Base-by-base conservation (phyloP, 2,888 invertebrate species). In the Hyposoter didymator region DNA sequence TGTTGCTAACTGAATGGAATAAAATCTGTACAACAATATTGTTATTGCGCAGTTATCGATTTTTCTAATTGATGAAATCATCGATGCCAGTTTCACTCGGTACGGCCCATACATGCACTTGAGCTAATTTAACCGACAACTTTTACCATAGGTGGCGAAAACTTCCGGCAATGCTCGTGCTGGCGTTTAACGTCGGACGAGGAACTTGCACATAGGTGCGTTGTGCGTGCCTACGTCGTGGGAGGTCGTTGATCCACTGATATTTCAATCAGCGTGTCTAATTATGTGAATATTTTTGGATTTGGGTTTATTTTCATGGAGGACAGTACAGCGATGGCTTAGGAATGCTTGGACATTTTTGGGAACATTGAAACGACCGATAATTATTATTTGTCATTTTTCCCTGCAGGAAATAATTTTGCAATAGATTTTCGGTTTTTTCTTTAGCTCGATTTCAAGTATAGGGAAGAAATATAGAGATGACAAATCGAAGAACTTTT, bases 181-280 rank as follows among this genome's bases (percentile, higher is more conserved):
- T n/a, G 10, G 39, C n/a, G 39, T 43, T 80, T 72, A 62, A 64
- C 52, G 66, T n/a, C 22, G 12, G 49, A 17, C 39, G 12, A 73
- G 73, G 72, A 73, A 74, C 72, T 73, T 73, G 66, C n/a, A 19
- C 45, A 52, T 74, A 66, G 19, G 32, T 14, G 22, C 28, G 19
- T 79, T 62, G 69, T 69, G 47, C 3, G 14, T 52, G 0, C 32
- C 0, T 17, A 17, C 73, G n/a, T 19, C 74, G 74, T 69, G 74
- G 74, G 81, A 75, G 81, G 81, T 81, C 75, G 75, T 81, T 81
- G 81, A 81, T 81, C 81, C 28, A 66, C 39, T 59, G 69, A 81
- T 69, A 59, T 75, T 74, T 69, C 81, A 47, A 74, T 69, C 59
- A 19, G n/a, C 17, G 14, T 17, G 43, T 70, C 14, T 19, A 35